Evolutionary conservation across 1,140 invertebrate species (phyloP).

Genomic region (Brachionus paranguensis): DNA sequence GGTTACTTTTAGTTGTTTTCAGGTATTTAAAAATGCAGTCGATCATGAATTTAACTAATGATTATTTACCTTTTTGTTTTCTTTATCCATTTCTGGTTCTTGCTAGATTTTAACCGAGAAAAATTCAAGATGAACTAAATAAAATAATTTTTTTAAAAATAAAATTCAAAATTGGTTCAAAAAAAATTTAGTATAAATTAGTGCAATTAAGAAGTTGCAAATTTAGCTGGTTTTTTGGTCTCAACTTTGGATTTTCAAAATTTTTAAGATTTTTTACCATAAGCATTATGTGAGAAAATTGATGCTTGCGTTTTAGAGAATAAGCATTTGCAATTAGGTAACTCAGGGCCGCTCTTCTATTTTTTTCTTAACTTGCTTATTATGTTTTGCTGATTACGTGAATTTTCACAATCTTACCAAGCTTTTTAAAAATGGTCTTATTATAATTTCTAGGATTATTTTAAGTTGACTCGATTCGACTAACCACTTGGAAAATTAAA

Average conservation of each 20-base stretch:
- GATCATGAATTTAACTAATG: not conserved
- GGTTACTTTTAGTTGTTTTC: not conserved
- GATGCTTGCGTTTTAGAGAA: not conserved
- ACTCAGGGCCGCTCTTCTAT: not conserved
- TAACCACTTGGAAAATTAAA: not conserved
- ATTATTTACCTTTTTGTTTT: slow-evolving; percentile 19
- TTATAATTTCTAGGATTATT: not conserved
- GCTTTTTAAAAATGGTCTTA: not conserved
- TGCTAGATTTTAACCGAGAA: not conserved
- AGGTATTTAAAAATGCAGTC: not conserved
- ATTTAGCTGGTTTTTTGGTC: not conserved
- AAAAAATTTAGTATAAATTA: not conserved
- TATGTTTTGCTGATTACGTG: slow-evolving; percentile 5
- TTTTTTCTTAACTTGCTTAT: not conserved
- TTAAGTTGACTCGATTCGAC: not conserved
- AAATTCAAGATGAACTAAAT: not conserved
- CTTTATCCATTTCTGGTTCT: not conserved
- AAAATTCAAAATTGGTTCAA: not conserved
- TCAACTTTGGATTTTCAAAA: not conserved
- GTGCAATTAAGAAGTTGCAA: not conserved
- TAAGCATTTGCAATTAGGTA: not conserved
- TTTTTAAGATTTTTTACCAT: not conserved
- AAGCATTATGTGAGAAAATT: not conserved
- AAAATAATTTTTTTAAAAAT: not conserved
- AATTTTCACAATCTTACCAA: not conserved